Base-by-base conservation (phyloP, 2,888 invertebrate species). In the Alloscopus bannaensis region DNA sequence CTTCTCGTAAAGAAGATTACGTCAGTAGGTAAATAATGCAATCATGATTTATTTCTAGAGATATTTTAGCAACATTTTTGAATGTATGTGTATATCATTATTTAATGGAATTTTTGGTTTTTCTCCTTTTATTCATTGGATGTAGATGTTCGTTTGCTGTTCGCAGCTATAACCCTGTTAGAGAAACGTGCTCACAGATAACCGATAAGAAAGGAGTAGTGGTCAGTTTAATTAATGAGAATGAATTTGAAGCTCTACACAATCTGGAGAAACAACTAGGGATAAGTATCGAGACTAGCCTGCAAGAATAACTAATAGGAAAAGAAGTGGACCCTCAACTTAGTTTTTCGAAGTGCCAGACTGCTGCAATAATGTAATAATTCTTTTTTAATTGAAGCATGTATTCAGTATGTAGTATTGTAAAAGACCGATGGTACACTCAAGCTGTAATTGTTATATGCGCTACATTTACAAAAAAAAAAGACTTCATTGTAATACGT, bases 111-210 rank as follows among this genome's bases (percentile, higher is more conserved):
- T 36, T 36, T 13, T 36, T 36, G 13, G 13, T n/a, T n/a, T n/a
- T n/a, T 36, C 36, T 36, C 8, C 36, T 36, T 36, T 36, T 31
- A n/a, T 42, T n/a, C n/a, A n/a, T 6, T 59, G 20, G 36, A 47
- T 80, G 66, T 31, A 81, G 81, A 40, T 22, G 71, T 28, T 72
- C 72, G 3, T 82, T 77, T 60, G 82, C 80, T 16, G 60, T 36
- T 13, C n/a, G n/a, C n/a, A n/a, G n/a, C n/a, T n/a, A n/a, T n/a
- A n/a, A n/a, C n/a, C n/a, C n/a, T n/a, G n/a, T n/a, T n/a, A n/a
- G n/a, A n/a, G n/a, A n/a, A n/a, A n/a, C n/a, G n/a, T n/a, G n/a
- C n/a, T n/a, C n/a, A n/a, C n/a, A n/a, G n/a, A n/a, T n/a, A n/a
- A 28, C 16, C 11, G 36, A 72, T 0, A 70, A 29, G 40, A 57